Conservation (phyloP, 2,797 vertebrate species). For the Fundulus diaphanus region DNA sequence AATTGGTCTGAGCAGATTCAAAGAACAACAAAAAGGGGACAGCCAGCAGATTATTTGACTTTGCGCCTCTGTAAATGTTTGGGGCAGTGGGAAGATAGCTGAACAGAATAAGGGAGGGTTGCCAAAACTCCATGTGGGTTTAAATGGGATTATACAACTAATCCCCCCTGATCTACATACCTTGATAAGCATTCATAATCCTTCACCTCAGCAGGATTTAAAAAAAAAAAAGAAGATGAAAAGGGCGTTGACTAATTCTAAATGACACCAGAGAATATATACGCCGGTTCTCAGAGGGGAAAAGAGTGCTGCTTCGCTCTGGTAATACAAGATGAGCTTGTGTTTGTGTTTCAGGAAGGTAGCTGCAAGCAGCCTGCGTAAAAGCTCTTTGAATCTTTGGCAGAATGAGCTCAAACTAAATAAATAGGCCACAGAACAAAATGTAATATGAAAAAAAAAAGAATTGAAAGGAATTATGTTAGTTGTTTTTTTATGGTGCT, state of each 20-base stretch:
- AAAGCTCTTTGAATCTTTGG: constrained; percentile 55
- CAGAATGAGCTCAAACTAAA: constrained; percentile 46
- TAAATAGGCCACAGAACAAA: constrained; percentile 44
- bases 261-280: constrained; percentile 48
- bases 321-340: constrained; percentile 16
- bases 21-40: constrained; percentile 28
- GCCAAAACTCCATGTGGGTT: constrained; percentile 63
- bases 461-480: constrained; percentile 15
- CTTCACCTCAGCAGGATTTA: constrained; percentile 65
- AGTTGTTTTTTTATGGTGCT: constrained; percentile 8
- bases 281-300: constrained; percentile 9
- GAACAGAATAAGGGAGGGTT: constrained; percentile 65
- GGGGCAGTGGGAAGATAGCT: constrained; percentile 53
- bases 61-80: constrained; percentile 54
- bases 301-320: constrained; percentile 12
- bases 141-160: constrained; percentile 74
- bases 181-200: constrained; percentile 72
- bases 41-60: constrained; percentile 40
- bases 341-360: constrained; percentile 44
- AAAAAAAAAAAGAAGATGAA: constrained; percentile 38
- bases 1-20: constrained; percentile 25
- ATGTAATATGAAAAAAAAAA: constrained; percentile 20
- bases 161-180: constrained; percentile 75
- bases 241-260: constrained; percentile 57
- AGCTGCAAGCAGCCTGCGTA: constrained; percentile 51